These are phyloP conservation scores for Butastur rufipennis DNA, from an alignment of 2,113 vertebrate species.

Conservation along the genomic window DNA sequence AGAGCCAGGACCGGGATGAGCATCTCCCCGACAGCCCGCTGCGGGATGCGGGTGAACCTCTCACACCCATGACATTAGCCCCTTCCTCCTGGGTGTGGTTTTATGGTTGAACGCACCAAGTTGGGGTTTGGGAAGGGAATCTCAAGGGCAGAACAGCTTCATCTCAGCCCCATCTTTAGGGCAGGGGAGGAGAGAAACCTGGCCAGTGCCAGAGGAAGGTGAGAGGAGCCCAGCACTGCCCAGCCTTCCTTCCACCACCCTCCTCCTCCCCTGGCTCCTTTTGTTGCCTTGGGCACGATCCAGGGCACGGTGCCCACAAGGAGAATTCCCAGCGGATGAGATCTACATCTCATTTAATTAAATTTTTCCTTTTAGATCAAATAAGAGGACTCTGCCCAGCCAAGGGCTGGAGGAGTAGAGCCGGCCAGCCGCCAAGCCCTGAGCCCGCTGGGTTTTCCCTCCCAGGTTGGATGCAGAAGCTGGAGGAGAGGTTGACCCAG, in stretches of 20 bases:
- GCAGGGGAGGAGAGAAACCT: not conserved
- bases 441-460: not conserved
- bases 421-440: not conserved
- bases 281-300: not conserved
- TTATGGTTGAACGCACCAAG: not conserved
- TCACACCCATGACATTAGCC: not conserved
- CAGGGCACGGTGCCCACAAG: not conserved
- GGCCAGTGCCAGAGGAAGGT: not conserved
- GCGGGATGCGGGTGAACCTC: not conserved
- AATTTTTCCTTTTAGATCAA: not conserved
- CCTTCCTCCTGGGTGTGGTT: not conserved
- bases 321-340: not conserved
- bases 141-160: not conserved
- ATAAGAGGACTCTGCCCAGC: not conserved
- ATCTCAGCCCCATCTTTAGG: not conserved
- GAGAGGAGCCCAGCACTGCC: not conserved
- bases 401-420: not conserved
- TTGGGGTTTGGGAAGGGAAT: not conserved
- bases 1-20: not conserved
- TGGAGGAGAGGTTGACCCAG: not conserved
- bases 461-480: not conserved
- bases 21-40: not conserved
- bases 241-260: not conserved
- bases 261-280: not conserved
- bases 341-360: conserved; percentile 1